Base-by-base conservation (phyloP, 2,888 invertebrate genomes). In the Phragmatobia fuliginosa region DNA sequence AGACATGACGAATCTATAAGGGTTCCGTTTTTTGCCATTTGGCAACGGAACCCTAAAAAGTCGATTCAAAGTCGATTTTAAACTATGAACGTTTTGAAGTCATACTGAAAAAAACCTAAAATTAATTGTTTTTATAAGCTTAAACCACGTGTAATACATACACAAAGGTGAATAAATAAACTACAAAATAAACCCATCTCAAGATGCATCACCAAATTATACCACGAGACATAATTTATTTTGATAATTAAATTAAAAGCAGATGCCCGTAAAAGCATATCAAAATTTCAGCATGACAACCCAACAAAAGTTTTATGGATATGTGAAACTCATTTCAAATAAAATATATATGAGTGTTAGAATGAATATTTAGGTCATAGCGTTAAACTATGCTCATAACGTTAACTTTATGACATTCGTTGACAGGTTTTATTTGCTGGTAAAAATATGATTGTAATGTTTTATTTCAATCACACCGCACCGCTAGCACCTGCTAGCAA, bases 391-490 rank as follows among this genome's bases (percentile, higher is more conserved):
- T 75, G 72, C 66, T 70, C 60, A 74, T 73, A 74, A 67, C 75
- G 69, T 72, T 73, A 65, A 71, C 60, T 66, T 76, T 80, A 73
- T 78, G 64, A 73, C 72, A 75, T 64, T 61, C 38, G 60, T 60
- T 75, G 76, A 56, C 76, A 75, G 73, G 41, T 73, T 76, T 77
- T 75, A 60, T 75, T 56, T 62, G 61, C 56, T 21, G 72, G 56
- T 60, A 70, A 76, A 79, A 76, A 80, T 75, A 76, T 78, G 70
- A 52, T 56, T 63, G 59, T 75, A 73, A 79, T 81, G 74, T 81
- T 73, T 58, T 58, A 10, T 71, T 73, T 58, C 45, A 68, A 11
- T 56, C 36, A 49, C 74, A 68, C n/a, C n/a, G n/a, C n/a, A n/a
- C n/a, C n/a, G n/a, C n/a, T n/a, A n/a, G n/a, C n/a, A 76, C 70